These are phyloP conservation scores for Cheilosia vernalis DNA, from an alignment of 2,888 invertebrate genomes.

Conservation along the genomic window DNA sequence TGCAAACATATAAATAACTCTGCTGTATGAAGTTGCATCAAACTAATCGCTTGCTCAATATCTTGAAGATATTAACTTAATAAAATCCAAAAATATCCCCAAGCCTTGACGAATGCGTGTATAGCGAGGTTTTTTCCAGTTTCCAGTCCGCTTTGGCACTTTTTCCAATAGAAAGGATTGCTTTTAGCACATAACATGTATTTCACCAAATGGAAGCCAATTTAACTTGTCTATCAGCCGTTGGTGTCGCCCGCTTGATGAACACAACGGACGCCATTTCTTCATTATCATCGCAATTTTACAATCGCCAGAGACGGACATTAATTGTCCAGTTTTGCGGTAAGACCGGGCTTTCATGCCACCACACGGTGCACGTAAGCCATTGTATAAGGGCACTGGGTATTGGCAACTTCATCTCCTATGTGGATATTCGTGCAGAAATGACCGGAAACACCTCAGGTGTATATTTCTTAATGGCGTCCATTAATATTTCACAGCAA, in stretches of 20 bases:
- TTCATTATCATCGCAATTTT: constrained; percentile 16
- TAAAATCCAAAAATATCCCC: neutral
- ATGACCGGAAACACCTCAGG: constrained; percentile 41
- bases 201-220: neutral
- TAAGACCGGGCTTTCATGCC: constrained; percentile 4
- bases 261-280: neutral
- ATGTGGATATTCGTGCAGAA: constrained; percentile 19
- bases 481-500: constrained; percentile 14
- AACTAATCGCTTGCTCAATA: neutral
- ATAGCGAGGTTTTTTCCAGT: constrained; percentile 2
- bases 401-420: neutral
- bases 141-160: neutral
- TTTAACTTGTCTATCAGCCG: neutral
- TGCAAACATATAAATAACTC: no score
- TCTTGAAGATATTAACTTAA: neutral
- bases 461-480: constrained; percentile 12
- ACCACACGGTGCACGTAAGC: neutral
- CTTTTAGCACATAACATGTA: neutral
- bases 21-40: neutral
- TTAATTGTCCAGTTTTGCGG: constrained; percentile 26
- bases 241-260: neutral
- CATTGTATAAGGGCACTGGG: constrained; percentile 21
- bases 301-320: constrained; percentile 5
- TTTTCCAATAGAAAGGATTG: neutral
- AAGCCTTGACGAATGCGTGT: constrained; percentile 10